Evolutionary conservation across 2,113 vertebrate species (phyloP).

Genomic region (Seriola quinqueradiata): DNA sequence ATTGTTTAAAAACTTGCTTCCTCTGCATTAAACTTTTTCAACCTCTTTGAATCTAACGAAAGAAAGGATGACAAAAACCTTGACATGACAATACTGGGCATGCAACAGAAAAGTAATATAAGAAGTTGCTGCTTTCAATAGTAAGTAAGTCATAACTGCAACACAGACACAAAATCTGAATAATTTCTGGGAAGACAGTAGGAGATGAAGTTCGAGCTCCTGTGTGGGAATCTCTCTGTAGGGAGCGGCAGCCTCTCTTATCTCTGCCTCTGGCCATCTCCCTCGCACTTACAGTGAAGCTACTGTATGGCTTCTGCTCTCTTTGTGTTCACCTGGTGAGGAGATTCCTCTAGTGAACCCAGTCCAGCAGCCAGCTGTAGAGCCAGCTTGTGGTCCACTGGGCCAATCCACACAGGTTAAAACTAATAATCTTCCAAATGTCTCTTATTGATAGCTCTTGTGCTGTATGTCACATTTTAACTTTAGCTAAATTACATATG

Average conservation of each 20-base stretch:
- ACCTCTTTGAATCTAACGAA: background rate
- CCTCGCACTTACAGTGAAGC: background rate
- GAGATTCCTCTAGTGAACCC: background rate
- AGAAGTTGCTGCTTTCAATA: slow-evolving; percentile 6
- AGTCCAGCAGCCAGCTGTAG: background rate
- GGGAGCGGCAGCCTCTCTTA: slow-evolving; percentile 4
- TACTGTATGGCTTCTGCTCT: slow-evolving; percentile 1
- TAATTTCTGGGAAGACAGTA: background rate
- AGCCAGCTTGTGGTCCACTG: background rate
- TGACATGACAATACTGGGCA: background rate
- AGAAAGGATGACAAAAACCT: background rate
- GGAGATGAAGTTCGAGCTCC: background rate
- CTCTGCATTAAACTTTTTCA: no score
- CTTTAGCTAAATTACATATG: background rate
- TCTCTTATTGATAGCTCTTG: no score
- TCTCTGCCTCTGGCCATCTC: background rate
- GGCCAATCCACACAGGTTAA: background rate
- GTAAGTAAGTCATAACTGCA: background rate
- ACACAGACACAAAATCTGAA: slow-evolving; percentile 12
- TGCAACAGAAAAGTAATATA: background rate
- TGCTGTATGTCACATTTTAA: no score
- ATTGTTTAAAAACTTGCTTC: no score
- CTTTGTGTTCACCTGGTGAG: no score
- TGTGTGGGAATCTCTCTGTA: background rate
- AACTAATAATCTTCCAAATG: background rate